Percentiles rank a stretch among this genome's conserved stretches.
These are phyloP conservation scores for Euura saliciscinereae DNA, from an alignment of 1,140 invertebrate species.

Conservation along the genomic window DNA sequence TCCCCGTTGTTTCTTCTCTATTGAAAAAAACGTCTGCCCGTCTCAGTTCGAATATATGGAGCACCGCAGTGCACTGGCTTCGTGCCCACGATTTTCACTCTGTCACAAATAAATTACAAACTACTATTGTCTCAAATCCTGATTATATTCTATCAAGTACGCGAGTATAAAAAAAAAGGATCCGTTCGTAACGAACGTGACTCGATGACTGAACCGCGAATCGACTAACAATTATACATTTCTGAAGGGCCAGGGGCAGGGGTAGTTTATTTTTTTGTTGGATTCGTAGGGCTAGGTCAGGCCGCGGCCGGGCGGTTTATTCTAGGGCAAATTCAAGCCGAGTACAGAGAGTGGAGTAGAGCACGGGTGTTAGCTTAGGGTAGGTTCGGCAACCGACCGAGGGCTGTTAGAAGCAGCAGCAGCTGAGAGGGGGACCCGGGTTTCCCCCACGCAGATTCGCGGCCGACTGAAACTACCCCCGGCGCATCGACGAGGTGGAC, in stretches of 20 bases:
- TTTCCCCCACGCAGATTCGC: conserved; percentile 56
- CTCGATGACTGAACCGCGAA: background rate
- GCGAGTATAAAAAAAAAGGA: background rate
- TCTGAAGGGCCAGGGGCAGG: no score
- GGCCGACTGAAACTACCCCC: conserved; percentile 51
- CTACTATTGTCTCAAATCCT: background rate
- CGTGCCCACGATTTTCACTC: conserved; percentile 1
- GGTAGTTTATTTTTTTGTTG: background rate
- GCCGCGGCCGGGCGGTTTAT: background rate
- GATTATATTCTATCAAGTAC: background rate
- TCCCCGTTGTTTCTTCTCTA: background rate
- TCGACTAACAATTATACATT: no score
- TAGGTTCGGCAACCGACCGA: background rate
- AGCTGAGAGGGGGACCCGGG: conserved; percentile 12
- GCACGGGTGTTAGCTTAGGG: background rate
- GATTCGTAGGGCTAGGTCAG: background rate
- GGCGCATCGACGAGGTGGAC: background rate
- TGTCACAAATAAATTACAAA: background rate
- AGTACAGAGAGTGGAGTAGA: background rate
- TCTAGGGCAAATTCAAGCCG: background rate
- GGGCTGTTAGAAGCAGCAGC: background rate
- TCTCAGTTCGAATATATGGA: background rate
- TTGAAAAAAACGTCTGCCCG: background rate
- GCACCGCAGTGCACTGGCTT: background rate
- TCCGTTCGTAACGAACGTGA: background rate